phyloP scores from a whole-genome alignment of 2,888 invertebrate species.

The Phaedon cochleariae region DNA sequence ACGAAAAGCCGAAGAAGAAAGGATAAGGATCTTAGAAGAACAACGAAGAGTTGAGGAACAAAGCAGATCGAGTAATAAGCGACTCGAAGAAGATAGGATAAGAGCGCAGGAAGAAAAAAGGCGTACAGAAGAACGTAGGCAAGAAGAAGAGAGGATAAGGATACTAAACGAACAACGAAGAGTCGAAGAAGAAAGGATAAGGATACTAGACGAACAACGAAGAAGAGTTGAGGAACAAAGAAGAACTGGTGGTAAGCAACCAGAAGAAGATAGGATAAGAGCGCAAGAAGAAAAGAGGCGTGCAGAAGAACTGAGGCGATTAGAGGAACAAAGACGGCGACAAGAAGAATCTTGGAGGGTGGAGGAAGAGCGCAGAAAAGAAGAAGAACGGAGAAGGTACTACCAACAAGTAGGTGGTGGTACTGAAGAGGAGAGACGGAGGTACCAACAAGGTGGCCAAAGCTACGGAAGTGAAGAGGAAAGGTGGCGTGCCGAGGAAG shows the following conservation, averaged over 20 bases:
- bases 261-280: slow-evolving; percentile 26
- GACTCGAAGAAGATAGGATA: slow-evolving; percentile 27
- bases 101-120: slow-evolving; percentile 29
- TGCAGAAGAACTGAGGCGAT: slow-evolving; percentile 30
- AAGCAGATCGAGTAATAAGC: slow-evolving; percentile 11
- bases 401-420: slow-evolving; percentile 14
- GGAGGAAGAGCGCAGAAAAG: slow-evolving; percentile 19
- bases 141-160: slow-evolving; percentile 14
- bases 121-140: slow-evolving; percentile 26
- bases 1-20: slow-evolving; percentile 19
- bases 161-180: not conserved
- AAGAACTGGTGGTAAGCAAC: slow-evolving; percentile 14
- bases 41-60: slow-evolving; percentile 9
- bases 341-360: slow-evolving; percentile 12
- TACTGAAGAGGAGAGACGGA: slow-evolving; percentile 18
- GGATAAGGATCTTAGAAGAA: not conserved
- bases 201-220: slow-evolving; percentile 10
- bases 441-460: not conserved
- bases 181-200: slow-evolving; percentile 13
- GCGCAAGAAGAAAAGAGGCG: slow-evolving; percentile 31
- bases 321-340: not conserved
- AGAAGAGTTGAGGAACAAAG: slow-evolving; percentile 14
- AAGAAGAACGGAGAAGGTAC: slow-evolving; percentile 18
- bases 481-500: slow-evolving; percentile 18
- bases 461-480: slow-evolving; percentile 33